Evolutionary conservation across 2,113 vertebrate genomes (phyloP), one percentile per base, ranked within the genome.

Genomic region (Chaetops frenatus): DNA sequence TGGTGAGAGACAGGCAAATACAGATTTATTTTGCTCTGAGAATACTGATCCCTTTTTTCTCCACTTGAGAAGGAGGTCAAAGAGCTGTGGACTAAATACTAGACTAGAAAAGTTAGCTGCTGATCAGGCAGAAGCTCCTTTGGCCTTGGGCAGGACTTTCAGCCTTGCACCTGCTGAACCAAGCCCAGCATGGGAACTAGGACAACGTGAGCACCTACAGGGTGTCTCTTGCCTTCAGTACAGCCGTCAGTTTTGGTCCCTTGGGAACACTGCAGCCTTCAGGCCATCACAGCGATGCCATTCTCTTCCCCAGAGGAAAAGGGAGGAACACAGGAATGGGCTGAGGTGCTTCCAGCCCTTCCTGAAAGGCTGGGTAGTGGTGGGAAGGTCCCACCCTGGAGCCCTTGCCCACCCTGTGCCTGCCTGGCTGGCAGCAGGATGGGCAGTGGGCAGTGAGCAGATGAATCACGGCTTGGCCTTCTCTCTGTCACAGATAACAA

Each of bases 141-240:
- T 81, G 58, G 58, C 61, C 25, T 71, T 36, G 48, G 47, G 25
- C 25, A 28, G 51, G 21, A 74, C 33, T 58, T 60, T 61, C 74
- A 44, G 57, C 36, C 38, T 58, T 60, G 21, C 29, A 42, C 4
- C 62, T 27, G 19, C 54, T 70, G 45, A 62, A 70, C 19, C 1
- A 1, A 72, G n/a, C 4, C 35, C 24, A 40, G 44, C 50, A 40
- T 27, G 28, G 53, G 61, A 61, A 24, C 24, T 4, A 62, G 66
- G 23, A n/a, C 42, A 71, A 42, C 0, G 0, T 48, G n/a, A 62
- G 51, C 48, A 35, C 53, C 76, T 20, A 1, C n/a, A 10, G 6
- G 19, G 56, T 16, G 17, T 6, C n/a, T 38, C 36, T 36, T 24
- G n/a, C 23, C 51, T 78, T 40, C 51, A 40, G 69, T 11, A 4